phyloP scores from a whole-genome alignment of 1,140 invertebrate genomes.

The Drosophila carrolli region DNA sequence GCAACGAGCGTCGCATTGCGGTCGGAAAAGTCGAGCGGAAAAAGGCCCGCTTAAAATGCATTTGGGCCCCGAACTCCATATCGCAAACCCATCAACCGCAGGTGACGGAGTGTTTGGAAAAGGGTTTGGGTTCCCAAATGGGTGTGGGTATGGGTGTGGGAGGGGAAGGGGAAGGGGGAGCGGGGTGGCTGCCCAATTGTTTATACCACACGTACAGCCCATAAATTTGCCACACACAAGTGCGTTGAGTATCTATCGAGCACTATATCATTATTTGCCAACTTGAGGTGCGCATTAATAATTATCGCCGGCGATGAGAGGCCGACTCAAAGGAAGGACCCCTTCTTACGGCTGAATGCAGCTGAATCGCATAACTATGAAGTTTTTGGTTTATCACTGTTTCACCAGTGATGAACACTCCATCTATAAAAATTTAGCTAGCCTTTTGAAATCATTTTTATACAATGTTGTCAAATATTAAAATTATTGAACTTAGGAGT shows the following conservation, averaged over 20 bases:
- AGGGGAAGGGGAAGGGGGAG: neutral
- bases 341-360: neutral
- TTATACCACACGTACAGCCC: constrained; percentile 34
- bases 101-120: constrained; percentile 4
- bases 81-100: constrained; percentile 12
- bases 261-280: constrained; percentile 46
- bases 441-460: too few relatives aligned
- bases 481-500: too few relatives aligned
- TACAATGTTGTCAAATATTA: too few relatives aligned
- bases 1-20: constrained; percentile 51
- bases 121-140: neutral
- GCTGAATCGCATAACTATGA: constrained; percentile 9
- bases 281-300: constrained; percentile 34
- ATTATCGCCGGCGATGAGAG: constrained; percentile 27
- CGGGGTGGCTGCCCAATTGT: constrained; percentile 3
- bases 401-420: neutral
- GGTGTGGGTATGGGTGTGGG: too few relatives aligned
- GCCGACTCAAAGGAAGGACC: neutral
- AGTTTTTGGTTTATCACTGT: constrained; percentile 1
- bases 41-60: constrained; percentile 26
- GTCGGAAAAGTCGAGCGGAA: constrained; percentile 32
- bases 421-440: too few relatives aligned
- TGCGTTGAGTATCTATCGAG: constrained; percentile 28
- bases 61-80: constrained; percentile 12
- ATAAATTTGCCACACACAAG: constrained; percentile 36